Evolutionary conservation across 2,797 vertebrate genomes (phyloP).

Genomic region (Phaenicophaeus curvirostris): DNA sequence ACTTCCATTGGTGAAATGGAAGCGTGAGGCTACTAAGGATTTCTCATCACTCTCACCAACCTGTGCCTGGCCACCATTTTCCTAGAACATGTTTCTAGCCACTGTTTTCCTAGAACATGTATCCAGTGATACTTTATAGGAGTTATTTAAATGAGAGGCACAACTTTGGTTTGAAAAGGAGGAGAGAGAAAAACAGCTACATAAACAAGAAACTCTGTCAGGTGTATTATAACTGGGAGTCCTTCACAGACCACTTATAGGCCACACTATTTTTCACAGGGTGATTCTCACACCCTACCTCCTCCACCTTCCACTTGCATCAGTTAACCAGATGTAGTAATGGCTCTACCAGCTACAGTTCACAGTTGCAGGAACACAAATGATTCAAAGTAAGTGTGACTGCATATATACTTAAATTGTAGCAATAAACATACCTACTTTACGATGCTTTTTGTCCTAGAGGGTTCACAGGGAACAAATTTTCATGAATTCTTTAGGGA

Average conservation of each 20-base stretch:
- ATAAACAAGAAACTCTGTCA: neutral
- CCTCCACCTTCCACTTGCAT: neutral
- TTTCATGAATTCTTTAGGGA: neutral
- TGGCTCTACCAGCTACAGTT: neutral
- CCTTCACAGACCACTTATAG: neutral
- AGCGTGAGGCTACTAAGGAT: neutral
- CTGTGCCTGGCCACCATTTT: rapidly evolving
- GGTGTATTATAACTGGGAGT: neutral
- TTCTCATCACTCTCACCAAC: neutral
- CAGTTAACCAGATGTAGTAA: neutral
- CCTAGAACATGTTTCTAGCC: rapidly evolving
- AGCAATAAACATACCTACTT: neutral
- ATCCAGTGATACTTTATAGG: neutral
- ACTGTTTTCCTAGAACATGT: rapidly evolving
- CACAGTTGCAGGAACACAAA: neutral
- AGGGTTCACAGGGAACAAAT: neutral
- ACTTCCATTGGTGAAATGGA: neutral
- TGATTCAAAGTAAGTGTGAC: neutral
- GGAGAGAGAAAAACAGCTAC: neutral
- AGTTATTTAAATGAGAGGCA: neutral
- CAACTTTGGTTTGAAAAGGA: neutral
- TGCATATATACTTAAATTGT: neutral
- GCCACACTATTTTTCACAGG: neutral
- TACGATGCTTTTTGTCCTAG: neutral
- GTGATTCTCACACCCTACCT: neutral